Base-by-base conservation (phyloP, 1,140 invertebrate species). In the Lasaia peninsularis region DNA sequence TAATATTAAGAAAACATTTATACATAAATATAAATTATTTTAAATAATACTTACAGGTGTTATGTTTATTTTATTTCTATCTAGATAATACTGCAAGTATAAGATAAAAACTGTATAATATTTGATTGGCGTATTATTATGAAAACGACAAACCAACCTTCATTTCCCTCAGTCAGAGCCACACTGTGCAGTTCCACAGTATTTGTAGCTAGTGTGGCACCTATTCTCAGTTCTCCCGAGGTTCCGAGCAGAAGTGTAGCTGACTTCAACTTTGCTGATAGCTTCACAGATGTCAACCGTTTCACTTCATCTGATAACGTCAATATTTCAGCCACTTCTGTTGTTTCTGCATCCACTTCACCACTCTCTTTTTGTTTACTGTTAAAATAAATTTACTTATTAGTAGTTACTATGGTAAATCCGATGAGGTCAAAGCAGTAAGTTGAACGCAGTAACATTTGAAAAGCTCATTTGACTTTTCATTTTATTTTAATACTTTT, bases 241-340 rank as follows among this genome's bases (percentile, higher is more conserved):
- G 90, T 91, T 11, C 95, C 94, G 51, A 94, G 75, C 4, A 95
- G 74, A 11, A 95, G 68, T 73, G 94, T 91, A 0, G 94, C 78
- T 8, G 93, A 92, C 80, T 96, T 96, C 4, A 93, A 89, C 91
- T 95, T 96, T 9, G 88, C 89, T 2, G 89, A 85, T 5, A 93
- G 78, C 81, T 93, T 94, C 2, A 97, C 89, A 8, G 90, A 80
- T 8, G 92, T 89, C 12, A 97, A 77, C 51, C 94, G 90, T 73
- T 90, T 90, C 1, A 98, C 93, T 88, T 96, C 93, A 84, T 98
- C 96, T 24, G 91, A 91, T 12, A 96, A 78, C 53, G 90, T 90
- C 10, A 88, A 75, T 60, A 87, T 14, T 65, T 81, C 73, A 60
- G 78, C 70, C 11, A 78, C 63, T 59, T 85, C 72, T 28, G 65